Evolutionary conservation across 2,888 invertebrate species (phyloP).

Genomic region (Heliconius aoede): DNA sequence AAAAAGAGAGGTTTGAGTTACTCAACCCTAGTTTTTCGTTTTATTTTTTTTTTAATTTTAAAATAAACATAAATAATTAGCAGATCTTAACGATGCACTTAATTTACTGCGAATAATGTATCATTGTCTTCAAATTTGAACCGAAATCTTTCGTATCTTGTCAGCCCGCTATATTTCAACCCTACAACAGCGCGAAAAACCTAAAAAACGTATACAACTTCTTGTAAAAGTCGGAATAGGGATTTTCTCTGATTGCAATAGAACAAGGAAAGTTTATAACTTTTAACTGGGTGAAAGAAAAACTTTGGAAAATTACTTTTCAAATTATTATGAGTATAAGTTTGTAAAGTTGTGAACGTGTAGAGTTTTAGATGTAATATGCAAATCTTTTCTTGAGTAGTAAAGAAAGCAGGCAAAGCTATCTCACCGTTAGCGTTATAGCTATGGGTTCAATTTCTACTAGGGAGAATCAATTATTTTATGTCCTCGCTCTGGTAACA

Average conservation of each 20-base stretch:
- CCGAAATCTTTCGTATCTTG: not conserved
- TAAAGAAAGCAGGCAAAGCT: not conserved
- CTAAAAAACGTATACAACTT: conserved; percentile 1
- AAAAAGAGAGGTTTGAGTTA: not conserved
- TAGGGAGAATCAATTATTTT: too few species aligned
- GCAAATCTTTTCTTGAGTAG: conserved; percentile 8
- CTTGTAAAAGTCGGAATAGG: conserved; percentile 7
- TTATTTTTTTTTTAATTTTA: too few species aligned
- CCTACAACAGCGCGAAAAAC: not conserved
- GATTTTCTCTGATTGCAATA: conserved; percentile 26
- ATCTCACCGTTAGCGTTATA: too few species aligned
- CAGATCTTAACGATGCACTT: too few species aligned
- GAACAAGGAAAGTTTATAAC: conserved; percentile 27
- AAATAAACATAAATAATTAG: too few species aligned
- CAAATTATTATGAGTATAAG: conserved; percentile 21
- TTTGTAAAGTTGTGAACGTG: conserved; percentile 14
- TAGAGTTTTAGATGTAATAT: not conserved
- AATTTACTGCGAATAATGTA: too few species aligned
- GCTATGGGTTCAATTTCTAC: too few species aligned
- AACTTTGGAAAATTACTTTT: conserved; percentile 29
- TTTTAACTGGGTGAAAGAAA: conserved; percentile 24
- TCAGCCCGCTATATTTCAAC: not conserved
- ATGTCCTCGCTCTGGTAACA: not conserved
- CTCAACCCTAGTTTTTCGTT: too few species aligned
- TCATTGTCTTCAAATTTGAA: not conserved